Conservation (phyloP, 2,113 vertebrate genomes). For the Xyliphius kryptos region DNA sequence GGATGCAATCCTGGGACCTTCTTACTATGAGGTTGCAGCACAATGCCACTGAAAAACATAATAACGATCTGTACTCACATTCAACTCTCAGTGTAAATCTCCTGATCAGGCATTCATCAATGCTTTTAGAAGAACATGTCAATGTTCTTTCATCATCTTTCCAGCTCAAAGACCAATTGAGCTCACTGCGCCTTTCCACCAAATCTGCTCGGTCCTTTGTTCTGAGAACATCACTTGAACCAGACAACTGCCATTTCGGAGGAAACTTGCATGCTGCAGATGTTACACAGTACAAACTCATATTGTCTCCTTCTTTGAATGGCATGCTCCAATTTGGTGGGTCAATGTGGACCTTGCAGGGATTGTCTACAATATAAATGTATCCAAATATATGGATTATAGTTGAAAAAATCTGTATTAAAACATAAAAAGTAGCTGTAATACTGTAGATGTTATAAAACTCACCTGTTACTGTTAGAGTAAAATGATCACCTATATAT, state of each 20-base stretch:
- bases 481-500: rapidly evolving
- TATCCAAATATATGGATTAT: too few relatives aligned
- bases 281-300: slow-evolving; percentile 47
- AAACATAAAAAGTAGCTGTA: too few relatives aligned
- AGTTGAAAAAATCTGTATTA: too few relatives aligned
- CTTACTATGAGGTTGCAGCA: too few relatives aligned
- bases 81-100: slow-evolving; percentile 39
- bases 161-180: background rate
- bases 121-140: slow-evolving; percentile 37
- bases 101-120: slow-evolving; percentile 11
- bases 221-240: too few relatives aligned
- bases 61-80: slow-evolving; percentile 57
- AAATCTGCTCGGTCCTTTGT: background rate
- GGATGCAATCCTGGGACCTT: too few relatives aligned
- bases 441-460: too few relatives aligned
- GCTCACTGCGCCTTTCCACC: background rate
- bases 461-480: slow-evolving; percentile 47
- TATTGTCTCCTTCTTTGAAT: rapidly evolving
- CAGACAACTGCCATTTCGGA: background rate
- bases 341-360: slow-evolving; percentile 47
- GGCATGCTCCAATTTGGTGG: background rate
- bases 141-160: slow-evolving; percentile 40
- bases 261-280: background rate
- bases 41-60: too few relatives aligned
- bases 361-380: slow-evolving; percentile 46